Percentiles rank a stretch among this genome's conserved stretches.
Conservation (phyloP, 2,113 vertebrate genomes). For the Brevimyrus niger region DNA sequence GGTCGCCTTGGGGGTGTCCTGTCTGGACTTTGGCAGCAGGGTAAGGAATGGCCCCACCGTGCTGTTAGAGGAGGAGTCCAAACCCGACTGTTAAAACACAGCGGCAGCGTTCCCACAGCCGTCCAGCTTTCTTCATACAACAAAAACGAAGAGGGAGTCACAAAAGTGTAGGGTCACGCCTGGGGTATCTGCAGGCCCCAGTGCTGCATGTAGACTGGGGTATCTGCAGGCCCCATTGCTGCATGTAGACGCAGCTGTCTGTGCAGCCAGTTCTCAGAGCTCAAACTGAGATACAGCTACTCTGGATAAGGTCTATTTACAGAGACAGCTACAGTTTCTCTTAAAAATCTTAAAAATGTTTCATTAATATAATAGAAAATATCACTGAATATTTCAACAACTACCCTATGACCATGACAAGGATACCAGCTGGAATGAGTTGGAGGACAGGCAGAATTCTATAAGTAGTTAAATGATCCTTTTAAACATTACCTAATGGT, state of each 20-base stretch:
- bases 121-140: conserved; percentile 34
- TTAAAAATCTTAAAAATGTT: not conserved
- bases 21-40: conserved; percentile 71
- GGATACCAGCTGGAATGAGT: not conserved
- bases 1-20: conserved; percentile 74
- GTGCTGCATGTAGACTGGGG: not conserved
- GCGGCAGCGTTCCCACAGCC: conserved; percentile 24
- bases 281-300: not conserved
- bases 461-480: not conserved
- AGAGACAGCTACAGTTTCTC: not conserved
- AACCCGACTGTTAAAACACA: conserved; percentile 48
- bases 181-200: not conserved
- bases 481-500: not conserved
- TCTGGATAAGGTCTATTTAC: not conserved
- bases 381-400: not conserved
- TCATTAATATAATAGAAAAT: not conserved
- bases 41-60: conserved; percentile 72
- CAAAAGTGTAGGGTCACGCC: not conserved
- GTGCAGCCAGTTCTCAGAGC: not conserved
- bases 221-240: not conserved
- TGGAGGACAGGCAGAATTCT: not conserved
- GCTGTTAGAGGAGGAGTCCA: conserved; percentile 58
- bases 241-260: not conserved
- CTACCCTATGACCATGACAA: not conserved
- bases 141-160: no score